Percentiles rank a stretch among this genome's conserved stretches.
phyloP scores from a whole-genome alignment of 2,888 invertebrate species.

The Sminthurides aquaticus region DNA sequence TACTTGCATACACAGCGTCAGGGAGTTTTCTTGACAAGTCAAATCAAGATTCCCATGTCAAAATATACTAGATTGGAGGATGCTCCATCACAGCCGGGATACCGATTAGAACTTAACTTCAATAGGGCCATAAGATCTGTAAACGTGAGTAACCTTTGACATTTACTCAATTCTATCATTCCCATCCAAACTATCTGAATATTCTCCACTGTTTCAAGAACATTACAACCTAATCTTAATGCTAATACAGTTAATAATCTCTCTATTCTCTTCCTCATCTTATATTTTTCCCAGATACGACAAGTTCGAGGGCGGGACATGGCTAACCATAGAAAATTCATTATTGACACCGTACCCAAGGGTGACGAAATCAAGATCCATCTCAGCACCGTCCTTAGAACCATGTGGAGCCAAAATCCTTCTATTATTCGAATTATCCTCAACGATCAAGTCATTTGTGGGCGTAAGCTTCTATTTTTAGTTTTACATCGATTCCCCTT shows the following conservation, averaged over 20 bases:
- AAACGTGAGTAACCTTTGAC: not conserved
- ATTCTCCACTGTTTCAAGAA: not conserved
- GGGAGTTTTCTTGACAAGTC: not conserved
- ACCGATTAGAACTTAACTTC: not conserved
- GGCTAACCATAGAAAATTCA: not conserved
- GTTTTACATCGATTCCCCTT: not conserved
- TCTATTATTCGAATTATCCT: conserved; percentile 1
- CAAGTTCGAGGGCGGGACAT: not conserved
- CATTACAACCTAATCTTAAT: too few species aligned
- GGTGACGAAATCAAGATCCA: not conserved
- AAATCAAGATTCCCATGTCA: not conserved
- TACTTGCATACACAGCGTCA: not conserved
- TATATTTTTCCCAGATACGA: too few species aligned
- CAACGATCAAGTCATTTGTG: conserved; percentile 5
- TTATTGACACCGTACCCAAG: conserved; percentile 5
- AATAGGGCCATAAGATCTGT: not conserved
- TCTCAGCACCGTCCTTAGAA: not conserved
- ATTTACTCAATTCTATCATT: not conserved
- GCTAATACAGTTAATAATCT: too few species aligned
- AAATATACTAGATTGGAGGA: not conserved
- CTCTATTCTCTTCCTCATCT: too few species aligned
- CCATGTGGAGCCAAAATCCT: conserved; percentile 4
- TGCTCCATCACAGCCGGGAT: not conserved
- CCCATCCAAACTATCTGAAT: not conserved
- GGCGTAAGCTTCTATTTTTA: not conserved